A percentile compares a stretch with the other conserved stretches of the same genome.
These are phyloP conservation scores for Redunca redunca DNA, from an alignment of 2,113 vertebrate species.

Conservation along the genomic window DNA sequence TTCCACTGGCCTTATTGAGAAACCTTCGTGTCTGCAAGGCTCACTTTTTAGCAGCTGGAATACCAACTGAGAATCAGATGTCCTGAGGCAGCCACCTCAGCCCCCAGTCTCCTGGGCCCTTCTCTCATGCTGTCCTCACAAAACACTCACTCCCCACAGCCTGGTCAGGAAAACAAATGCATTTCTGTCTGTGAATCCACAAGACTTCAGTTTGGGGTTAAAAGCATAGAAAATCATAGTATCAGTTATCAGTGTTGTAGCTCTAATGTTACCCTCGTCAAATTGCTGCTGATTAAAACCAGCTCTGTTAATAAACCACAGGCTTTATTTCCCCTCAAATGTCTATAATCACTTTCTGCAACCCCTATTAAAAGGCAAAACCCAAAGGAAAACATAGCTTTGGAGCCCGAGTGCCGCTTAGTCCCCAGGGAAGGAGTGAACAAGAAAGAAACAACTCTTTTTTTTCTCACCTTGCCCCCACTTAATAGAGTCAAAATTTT, in stretches of 20 bases:
- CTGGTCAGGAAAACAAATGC: slow-evolving; percentile 32
- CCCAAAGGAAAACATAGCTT: slow-evolving; percentile 74
- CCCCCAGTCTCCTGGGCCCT: neutral
- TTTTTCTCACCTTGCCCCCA: slow-evolving; percentile 46
- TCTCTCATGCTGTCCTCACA: neutral
- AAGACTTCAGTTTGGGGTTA: slow-evolving; percentile 62
- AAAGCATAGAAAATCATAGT: slow-evolving; percentile 75
- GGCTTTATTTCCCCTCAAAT: slow-evolving; percentile 76
- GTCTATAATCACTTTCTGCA: slow-evolving; percentile 75
- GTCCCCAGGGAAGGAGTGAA: slow-evolving; percentile 41
- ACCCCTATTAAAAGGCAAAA: slow-evolving; percentile 66
- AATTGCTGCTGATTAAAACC: slow-evolving; percentile 78
- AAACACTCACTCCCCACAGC: neutral
- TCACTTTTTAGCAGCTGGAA: neutral
- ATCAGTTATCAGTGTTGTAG: slow-evolving; percentile 67
- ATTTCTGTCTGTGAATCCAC: slow-evolving; percentile 63
- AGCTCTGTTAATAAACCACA: slow-evolving; percentile 76
- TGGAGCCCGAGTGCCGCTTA: slow-evolving; percentile 43
- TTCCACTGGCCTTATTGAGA: neutral
- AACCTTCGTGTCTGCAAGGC: neutral
- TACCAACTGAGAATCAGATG: neutral
- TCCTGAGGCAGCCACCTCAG: neutral
- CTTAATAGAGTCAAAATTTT: slow-evolving; percentile 64
- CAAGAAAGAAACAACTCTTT: slow-evolving; percentile 46
- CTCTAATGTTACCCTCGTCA: slow-evolving; percentile 72